A percentile compares a stretch with the other conserved stretches of the same genome.
Evolutionary conservation across 2,797 vertebrate species (phyloP).

Genomic region (Pseudotriccus pelzelni): DNA sequence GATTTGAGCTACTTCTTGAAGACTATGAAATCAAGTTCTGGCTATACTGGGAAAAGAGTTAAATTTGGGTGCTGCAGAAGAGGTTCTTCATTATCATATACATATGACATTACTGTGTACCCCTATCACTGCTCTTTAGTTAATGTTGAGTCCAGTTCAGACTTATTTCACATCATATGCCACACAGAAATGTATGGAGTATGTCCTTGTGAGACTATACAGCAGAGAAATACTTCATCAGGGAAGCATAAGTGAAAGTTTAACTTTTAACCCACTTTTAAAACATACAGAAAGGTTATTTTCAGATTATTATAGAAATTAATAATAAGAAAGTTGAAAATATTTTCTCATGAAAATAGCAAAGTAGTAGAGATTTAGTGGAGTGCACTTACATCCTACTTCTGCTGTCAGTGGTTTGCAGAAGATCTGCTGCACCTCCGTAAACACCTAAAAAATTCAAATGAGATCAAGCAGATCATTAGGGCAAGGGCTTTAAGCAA

Average conservation of each 20-base stretch:
- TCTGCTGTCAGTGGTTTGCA: background rate
- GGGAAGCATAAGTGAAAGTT: background rate
- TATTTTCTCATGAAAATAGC: background rate
- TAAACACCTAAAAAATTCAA: background rate
- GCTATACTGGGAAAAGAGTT: background rate
- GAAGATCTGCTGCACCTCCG: background rate
- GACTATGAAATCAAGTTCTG: background rate
- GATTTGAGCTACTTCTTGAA: background rate
- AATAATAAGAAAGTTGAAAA: background rate
- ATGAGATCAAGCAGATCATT: background rate
- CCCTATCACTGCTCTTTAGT: background rate
- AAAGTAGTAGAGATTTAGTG: background rate
- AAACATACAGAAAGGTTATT: background rate
- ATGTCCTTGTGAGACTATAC: background rate
- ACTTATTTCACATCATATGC: fast-evolving
- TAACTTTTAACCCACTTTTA: background rate
- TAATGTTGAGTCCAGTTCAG: background rate
- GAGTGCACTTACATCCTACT: background rate
- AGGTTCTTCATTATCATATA: background rate
- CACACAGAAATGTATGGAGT: background rate
- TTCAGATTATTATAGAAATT: background rate
- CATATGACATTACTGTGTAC: background rate
- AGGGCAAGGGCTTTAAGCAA: background rate
- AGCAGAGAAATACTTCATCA: background rate
- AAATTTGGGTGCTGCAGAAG: background rate